phyloP scores from a whole-genome alignment of 2,888 invertebrate genomes.

The Pantelozetes paolii region DNA sequence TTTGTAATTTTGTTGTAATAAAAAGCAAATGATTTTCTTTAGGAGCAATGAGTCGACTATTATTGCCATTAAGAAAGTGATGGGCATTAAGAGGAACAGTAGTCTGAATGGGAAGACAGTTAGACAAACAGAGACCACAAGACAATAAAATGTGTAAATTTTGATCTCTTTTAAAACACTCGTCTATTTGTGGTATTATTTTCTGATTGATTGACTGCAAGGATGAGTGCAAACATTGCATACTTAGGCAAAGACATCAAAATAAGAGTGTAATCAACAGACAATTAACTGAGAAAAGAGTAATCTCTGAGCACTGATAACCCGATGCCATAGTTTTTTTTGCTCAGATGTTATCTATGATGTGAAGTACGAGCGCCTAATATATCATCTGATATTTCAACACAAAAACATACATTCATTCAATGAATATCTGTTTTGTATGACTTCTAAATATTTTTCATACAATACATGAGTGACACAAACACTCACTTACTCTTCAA shows the following conservation, averaged over 20 bases:
- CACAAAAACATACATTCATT: neutral
- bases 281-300: neutral
- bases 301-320: neutral
- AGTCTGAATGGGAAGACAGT: neutral
- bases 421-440: constrained; percentile 3
- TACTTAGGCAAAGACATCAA: neutral
- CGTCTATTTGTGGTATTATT: neutral
- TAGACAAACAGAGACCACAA: neutral
- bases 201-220: constrained; percentile 12
- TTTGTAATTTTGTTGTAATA: too few relatives aligned
- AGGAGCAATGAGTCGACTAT: neutral
- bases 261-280: constrained; percentile 7
- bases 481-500: neutral
- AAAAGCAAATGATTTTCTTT: too few relatives aligned
- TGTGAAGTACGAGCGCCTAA: constrained; percentile 18
- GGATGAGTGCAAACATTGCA: neutral
- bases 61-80: neutral
- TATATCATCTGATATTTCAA: constrained; percentile 31
- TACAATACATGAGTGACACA: neutral
- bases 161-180: constrained; percentile 7
- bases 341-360: constrained; percentile 14
- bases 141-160: constrained; percentile 4
- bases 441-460: neutral
- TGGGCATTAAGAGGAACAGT: neutral
- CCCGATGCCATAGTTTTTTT: constrained; percentile 17